Evolutionary conservation across 2,888 invertebrate genomes (phyloP).

Genomic region (Lycocerus yunnanus): DNA sequence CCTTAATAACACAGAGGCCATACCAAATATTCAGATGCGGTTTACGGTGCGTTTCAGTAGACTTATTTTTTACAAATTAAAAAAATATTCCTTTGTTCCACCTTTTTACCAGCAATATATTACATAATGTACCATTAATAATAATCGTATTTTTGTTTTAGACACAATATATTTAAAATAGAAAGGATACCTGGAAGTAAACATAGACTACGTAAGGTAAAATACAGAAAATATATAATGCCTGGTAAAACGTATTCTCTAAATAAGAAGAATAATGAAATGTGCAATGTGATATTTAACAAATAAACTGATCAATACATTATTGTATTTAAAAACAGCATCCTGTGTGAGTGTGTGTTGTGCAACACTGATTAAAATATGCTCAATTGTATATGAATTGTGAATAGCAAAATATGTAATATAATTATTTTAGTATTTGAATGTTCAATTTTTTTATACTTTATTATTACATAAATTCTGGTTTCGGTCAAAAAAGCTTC

Average conservation of each 20-base stretch:
- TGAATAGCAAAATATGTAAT: background rate
- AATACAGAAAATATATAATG: constrained; percentile 59
- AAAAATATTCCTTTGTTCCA: no score
- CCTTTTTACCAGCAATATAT: no score
- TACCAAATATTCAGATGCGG: no score
- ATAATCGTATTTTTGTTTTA: constrained; percentile 41
- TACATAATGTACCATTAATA: background rate
- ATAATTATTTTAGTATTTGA: background rate
- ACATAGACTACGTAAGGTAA: constrained; percentile 63
- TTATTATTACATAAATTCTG: no score
- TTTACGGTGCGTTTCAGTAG: no score
- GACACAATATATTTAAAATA: constrained; percentile 67
- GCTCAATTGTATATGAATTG: constrained; percentile 9
- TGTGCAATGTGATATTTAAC: constrained; percentile 63
- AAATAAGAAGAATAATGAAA: constrained; percentile 78
- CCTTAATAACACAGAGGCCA: no score
- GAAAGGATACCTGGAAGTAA: constrained; percentile 69
- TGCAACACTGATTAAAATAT: constrained; percentile 4
- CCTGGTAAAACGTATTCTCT: constrained; percentile 76
- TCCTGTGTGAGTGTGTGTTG: background rate
- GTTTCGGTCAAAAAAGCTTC: no score
- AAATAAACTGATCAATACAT: constrained; percentile 1
- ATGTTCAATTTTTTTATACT: no score
- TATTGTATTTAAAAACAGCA: background rate
- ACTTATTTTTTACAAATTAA: no score